phyloP scores from a whole-genome alignment of 2,113 vertebrate species.

The Sebastes schlegelii region DNA sequence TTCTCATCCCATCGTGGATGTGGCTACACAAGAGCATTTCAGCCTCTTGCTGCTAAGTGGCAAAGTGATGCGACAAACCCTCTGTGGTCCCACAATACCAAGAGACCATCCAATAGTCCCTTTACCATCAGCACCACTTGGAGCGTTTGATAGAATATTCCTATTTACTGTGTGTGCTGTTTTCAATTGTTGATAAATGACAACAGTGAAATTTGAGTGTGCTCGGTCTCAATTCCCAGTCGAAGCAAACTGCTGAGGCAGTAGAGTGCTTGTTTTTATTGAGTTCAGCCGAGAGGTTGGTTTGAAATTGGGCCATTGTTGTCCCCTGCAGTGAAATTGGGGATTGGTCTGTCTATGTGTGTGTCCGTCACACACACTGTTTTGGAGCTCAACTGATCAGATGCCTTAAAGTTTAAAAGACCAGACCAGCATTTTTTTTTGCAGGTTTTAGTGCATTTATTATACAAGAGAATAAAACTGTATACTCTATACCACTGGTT shows the following conservation, averaged over 20 bases:
- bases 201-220: slow-evolving; percentile 56
- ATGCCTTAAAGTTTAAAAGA: not conserved
- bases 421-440: not conserved
- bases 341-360: not conserved
- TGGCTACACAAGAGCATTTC: slow-evolving; percentile 58
- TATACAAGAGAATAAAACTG: not conserved
- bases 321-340: slow-evolving; percentile 10
- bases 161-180: slow-evolving; percentile 39
- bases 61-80: slow-evolving; percentile 52
- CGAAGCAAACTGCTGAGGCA: slow-evolving; percentile 44
- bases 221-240: slow-evolving; percentile 38
- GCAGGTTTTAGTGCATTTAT: slow-evolving; percentile 6
- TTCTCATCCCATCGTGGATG: slow-evolving; percentile 49
- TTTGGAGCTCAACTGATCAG: slow-evolving; percentile 3
- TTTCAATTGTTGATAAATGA: slow-evolving; percentile 60
- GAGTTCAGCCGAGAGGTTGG: slow-evolving; percentile 37
- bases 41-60: slow-evolving; percentile 69
- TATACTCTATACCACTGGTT: not conserved
- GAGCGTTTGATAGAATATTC: slow-evolving; percentile 47
- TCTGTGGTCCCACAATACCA: slow-evolving; percentile 45
- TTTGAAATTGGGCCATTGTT: slow-evolving; percentile 38
- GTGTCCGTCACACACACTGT: slow-evolving; percentile 9
- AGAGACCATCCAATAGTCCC: slow-evolving; percentile 48
- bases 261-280: slow-evolving; percentile 48
- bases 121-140: slow-evolving; percentile 53